A percentile compares a stretch with the other conserved stretches of the same genome.
These are phyloP conservation scores for Drosophila picticornis DNA, from an alignment of 2,888 invertebrate species.

Conservation along the genomic window DNA sequence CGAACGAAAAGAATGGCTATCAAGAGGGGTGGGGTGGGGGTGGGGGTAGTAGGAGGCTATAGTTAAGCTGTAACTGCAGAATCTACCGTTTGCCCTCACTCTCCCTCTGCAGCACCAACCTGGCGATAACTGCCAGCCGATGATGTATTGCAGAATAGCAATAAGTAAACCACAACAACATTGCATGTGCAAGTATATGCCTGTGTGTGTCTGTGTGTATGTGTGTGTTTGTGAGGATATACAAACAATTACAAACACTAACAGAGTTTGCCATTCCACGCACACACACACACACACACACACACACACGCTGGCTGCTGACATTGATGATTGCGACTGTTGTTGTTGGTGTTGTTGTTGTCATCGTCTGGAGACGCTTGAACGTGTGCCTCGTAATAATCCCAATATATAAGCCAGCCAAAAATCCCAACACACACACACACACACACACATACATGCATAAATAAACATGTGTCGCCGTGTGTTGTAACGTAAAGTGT, in stretches of 20 bases:
- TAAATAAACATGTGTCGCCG: conserved; percentile 81
- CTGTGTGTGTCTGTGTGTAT: no score
- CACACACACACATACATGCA: conserved; percentile 32
- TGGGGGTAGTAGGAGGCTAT: background rate
- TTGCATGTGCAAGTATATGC: no score
- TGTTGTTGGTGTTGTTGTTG: conserved; percentile 15
- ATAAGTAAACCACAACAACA: conserved; percentile 75
- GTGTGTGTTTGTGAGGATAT: no score
- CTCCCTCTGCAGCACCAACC: background rate
- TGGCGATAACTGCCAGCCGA: conserved; percentile 58
- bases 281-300: background rate
- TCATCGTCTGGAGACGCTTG: conserved; percentile 71
- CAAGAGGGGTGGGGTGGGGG: background rate
- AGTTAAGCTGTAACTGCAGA: background rate
- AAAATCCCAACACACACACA: conserved; percentile 28
- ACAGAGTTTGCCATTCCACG: conserved; percentile 46
- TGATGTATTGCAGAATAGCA: conserved; percentile 75
- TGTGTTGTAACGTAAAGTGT: conserved; percentile 81
- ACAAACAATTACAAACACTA: conserved; percentile 70
- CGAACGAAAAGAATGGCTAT: background rate
- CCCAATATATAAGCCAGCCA: conserved; percentile 55
- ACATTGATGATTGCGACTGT: conserved; percentile 74
- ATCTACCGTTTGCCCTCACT: background rate
- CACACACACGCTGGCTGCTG: conserved; percentile 42
- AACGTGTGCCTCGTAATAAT: conserved; percentile 82